A percentile compares a stretch with the other conserved stretches of the same genome.
phyloP scores from a whole-genome alignment of 2,888 invertebrate genomes.

The Melieria crassipennis region DNA sequence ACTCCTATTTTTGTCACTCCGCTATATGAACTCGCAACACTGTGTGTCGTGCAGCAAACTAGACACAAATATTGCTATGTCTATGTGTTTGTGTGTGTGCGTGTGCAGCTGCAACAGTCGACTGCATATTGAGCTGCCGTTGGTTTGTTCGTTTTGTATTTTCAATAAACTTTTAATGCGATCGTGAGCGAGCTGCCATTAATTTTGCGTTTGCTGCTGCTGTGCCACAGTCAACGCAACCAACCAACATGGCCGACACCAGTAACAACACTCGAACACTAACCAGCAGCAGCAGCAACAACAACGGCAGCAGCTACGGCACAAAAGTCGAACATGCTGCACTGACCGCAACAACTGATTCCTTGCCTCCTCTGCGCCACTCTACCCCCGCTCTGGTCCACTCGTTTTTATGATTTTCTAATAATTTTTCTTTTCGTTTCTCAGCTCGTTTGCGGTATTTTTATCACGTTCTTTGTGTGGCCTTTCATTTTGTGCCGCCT shows the following conservation, averaged over 20 bases:
- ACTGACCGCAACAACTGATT: no score
- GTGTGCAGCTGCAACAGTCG: no score
- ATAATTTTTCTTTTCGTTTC: conserved; percentile 4
- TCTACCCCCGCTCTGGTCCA: neutral
- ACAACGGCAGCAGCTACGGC: neutral
- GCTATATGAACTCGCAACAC: no score
- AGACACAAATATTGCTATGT: no score
- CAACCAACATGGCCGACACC: no score
- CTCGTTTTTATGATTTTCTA: neutral
- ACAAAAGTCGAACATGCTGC: no score
- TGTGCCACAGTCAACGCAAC: no score
- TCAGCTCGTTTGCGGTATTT: conserved; percentile 4
- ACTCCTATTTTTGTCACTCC: no score
- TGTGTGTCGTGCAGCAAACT: no score
- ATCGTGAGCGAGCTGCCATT: conserved; percentile 3
- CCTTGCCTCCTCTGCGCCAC: neutral
- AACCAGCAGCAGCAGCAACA: neutral
- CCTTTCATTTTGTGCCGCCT: neutral
- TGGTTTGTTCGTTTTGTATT: neutral
- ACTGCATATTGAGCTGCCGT: no score
- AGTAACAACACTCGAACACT: no score
- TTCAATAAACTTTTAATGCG: conserved; percentile 28
- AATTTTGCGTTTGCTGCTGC: neutral
- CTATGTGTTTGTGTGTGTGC: no score
- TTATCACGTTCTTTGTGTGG: conserved; percentile 7